Base-by-base conservation (phyloP, 1,140 invertebrate species). In the Brachionus koreanus region DNA sequence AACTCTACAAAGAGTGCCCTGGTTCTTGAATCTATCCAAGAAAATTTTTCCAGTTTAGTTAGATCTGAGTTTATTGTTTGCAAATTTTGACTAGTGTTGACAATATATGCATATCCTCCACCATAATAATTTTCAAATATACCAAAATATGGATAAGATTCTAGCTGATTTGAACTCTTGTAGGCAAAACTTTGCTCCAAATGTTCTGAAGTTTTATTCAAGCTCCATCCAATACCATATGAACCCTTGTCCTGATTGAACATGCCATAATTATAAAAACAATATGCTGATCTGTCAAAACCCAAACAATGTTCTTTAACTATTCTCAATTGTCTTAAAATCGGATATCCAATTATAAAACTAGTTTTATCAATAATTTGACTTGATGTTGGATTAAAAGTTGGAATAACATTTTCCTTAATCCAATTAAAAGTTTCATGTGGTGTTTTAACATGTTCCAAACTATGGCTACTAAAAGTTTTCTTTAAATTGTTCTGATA, bases 1-100 rank as follows among this genome's bases (percentile, higher is more conserved):
- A 91, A 91, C 83, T 91, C 91, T 3, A 91, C 85, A 82, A 91
- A 89, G 10, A 91, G 86, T 5, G 90, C 91, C 83, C 91, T 83
- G 0, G 91, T 91, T 52, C 88, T 85, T 72, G 85, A 83, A 83
- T 91, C 91, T 13, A 91, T 89, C 91, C 91, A 91, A 29, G 86
- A 83, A 82, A 91, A 84, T 0, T 84, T 83, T 77, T 90, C 77
- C n/a, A 91, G 84, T n/a, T 89, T 83, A 9, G 86, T 83, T n/a
- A 93, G 88, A n/a, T 89, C 86, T 1, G 84, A 84, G n/a, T 85
- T 72, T 3, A 85, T 83, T 33, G 91, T 85, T 42, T 87, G 75
- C 85, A 6, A 83, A 72, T 25, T 83, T 83, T 3, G 91, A 83
- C 5, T 86, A 84, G 4, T 85, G 52, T 39, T 85, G 5, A 91